A percentile compares a stretch with the other conserved stretches of the same genome.
Evolutionary conservation across 2,113 vertebrate species (phyloP).

Genomic region (Pelvicachromis taeniatus): DNA sequence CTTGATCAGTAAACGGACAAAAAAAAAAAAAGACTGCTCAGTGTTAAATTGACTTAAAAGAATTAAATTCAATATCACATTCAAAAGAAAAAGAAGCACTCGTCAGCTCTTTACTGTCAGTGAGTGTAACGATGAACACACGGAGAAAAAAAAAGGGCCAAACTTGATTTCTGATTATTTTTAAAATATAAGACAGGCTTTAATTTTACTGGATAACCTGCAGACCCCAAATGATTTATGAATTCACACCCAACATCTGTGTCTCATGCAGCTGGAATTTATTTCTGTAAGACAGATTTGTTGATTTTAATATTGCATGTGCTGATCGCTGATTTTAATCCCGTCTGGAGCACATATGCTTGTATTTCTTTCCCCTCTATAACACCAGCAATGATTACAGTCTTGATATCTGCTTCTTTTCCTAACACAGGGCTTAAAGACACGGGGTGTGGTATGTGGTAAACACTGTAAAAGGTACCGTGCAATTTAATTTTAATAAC

Average conservation of each 20-base stretch:
- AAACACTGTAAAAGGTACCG: neutral
- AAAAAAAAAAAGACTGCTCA: neutral
- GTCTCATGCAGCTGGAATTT: constrained; percentile 16
- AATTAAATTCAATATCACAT: neutral
- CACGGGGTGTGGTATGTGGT: neutral
- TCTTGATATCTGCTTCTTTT: neutral
- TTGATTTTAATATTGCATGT: constrained; percentile 26
- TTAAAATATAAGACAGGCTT: neutral
- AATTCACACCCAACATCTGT: constrained; percentile 11
- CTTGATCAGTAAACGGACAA: neutral
- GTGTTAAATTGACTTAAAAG: neutral
- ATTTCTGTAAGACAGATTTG: constrained; percentile 15
- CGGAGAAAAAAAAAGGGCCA: neutral
- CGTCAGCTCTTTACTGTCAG: neutral
- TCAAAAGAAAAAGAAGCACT: neutral
- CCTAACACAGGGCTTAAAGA: neutral
- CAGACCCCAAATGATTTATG: neutral
- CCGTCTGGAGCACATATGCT: constrained; percentile 26
- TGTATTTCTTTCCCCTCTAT: neutral
- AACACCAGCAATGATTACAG: neutral
- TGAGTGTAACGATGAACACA: neutral
- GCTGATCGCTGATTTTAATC: constrained; percentile 36
- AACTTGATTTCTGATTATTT: neutral
- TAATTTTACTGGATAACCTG: neutral
- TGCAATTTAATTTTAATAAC: neutral